Evolutionary conservation across 2,888 invertebrate genomes (phyloP), one percentile per base, ranked within the genome.

Genomic region (Argynnis bischoffii): DNA sequence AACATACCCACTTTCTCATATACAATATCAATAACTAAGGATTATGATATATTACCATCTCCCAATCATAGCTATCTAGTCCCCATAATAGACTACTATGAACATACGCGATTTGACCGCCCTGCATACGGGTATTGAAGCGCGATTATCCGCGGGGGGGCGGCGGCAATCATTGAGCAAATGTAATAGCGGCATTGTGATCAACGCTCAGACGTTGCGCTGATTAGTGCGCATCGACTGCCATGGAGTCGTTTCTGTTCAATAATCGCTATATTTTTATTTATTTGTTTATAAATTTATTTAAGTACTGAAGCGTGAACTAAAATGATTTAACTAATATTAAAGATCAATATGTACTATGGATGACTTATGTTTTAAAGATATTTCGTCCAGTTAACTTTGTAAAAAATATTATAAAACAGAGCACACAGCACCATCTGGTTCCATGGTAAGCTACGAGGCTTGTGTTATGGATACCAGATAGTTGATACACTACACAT

Each of bases 101-200:
- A 68, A 72, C 70, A 71, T 72, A 64, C 66, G 72, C 63, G 68
- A 77, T 74, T 76, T 77, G 76, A 76, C 76, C 76, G 71, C 56
- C 63, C 73, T 69, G 72, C 61, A 71, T 73, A 71, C 74, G 72
- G 67, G 74, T 73, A 78, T 76, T 75, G 74, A 76, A 72, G 67
- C 74, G 74, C 76, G 77, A 76, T 76, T 73, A 75, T 76, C 76
- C 77, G 78, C 66, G 76, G 75, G 77, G 2, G 74, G 76, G 76
- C 76, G 77, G 85, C 81, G 86, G 85, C 88, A 90, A 91, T 91
- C 91, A 92, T 89, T 86, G 85, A 85, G 89, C 89, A 92, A 92
- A 92, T 91, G 90, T 91, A 91, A 91, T 92, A 90, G 90, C 88
- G 80, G 85, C 88, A 90, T 91, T 92, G 91, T 91, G 88, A 89